Evolutionary conservation across 2,797 vertebrate species (phyloP).

Genomic region (Graptemys geographica): DNA sequence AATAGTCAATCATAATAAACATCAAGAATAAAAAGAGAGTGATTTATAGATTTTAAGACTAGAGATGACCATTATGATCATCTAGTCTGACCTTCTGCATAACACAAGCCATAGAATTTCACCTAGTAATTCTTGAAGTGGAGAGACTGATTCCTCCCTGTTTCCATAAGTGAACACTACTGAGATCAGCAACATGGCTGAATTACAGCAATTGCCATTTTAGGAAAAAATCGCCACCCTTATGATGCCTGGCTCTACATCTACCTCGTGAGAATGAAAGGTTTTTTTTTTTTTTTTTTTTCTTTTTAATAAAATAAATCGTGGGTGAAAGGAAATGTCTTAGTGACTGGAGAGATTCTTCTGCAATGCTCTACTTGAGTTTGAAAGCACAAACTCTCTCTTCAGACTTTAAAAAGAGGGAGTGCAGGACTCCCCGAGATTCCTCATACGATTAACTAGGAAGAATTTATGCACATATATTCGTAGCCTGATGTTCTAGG

Average conservation of each 20-base stretch:
- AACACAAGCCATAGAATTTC: neutral
- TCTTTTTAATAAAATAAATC: neutral
- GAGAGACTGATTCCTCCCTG: neutral
- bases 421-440: neutral
- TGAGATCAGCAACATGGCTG: neutral
- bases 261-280: neutral
- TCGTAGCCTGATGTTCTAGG: neutral
- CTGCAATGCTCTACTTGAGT: neutral
- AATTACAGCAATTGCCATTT: neutral
- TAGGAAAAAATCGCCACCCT: neutral
- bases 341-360: neutral
- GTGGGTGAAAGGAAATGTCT: neutral
- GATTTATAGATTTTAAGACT: neutral
- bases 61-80: neutral
- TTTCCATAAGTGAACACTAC: neutral
- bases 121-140: neutral
- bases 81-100: neutral
- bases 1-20: neutral
- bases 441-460: neutral
- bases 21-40: neutral
- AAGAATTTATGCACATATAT: neutral
- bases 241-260: neutral
- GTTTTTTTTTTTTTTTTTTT: neutral
- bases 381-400: neutral
- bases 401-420: slow-evolving; percentile 1